Evolutionary conservation across 2,888 invertebrate genomes (phyloP).

Genomic region (Serrognathus titanus): DNA sequence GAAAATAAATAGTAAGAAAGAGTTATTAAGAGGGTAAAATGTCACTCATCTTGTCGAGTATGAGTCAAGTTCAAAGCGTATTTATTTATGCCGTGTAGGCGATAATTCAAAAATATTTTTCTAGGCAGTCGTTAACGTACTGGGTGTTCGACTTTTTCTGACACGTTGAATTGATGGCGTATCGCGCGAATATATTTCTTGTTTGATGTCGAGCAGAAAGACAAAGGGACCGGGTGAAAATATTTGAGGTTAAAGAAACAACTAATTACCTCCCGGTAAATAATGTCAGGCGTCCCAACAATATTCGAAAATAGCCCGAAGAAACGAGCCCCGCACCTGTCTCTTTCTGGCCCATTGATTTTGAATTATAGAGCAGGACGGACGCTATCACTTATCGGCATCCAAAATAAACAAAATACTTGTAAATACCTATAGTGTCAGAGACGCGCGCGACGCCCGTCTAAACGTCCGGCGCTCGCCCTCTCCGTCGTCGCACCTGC

Average conservation of each 20-base stretch:
- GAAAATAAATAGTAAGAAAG: too few relatives aligned
- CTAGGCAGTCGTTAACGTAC: too few relatives aligned
- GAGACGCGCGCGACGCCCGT: not conserved
- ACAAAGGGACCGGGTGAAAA: not conserved
- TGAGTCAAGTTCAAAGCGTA: too few relatives aligned
- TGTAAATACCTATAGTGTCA: not conserved
- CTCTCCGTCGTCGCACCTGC: too few relatives aligned
- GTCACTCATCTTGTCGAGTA: too few relatives aligned
- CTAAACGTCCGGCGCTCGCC: too few relatives aligned
- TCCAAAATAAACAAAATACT: conserved; percentile 9
- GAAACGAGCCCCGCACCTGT: conserved; percentile 5
- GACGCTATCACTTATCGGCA: conserved; percentile 1
- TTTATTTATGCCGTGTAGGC: too few relatives aligned
- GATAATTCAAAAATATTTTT: too few relatives aligned
- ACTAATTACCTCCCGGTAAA: conserved; percentile 8
- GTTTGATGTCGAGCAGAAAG: not conserved
- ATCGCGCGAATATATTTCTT: too few relatives aligned
- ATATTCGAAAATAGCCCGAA: not conserved
- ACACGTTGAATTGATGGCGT: too few relatives aligned
- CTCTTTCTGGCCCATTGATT: conserved; percentile 13
- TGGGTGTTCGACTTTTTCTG: too few relatives aligned
- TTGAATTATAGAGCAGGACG: conserved; percentile 6
- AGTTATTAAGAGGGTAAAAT: too few relatives aligned
- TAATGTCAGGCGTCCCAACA: conserved; percentile 1
- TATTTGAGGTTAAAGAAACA: conserved; percentile 12